Base-by-base conservation (phyloP, 2,797 vertebrate species). In the Oryzias dopingdopingensis region DNA sequence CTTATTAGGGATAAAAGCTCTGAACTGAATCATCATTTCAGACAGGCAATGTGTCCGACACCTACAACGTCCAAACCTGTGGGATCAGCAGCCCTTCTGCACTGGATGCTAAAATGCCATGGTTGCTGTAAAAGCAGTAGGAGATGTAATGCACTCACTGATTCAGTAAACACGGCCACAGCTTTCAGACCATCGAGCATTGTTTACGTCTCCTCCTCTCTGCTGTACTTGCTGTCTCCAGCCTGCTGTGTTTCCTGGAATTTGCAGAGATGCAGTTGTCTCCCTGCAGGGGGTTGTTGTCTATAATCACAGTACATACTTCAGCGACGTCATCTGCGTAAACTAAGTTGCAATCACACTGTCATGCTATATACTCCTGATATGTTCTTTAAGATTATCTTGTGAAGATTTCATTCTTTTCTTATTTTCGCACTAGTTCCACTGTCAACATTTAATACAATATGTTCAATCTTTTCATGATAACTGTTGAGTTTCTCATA, bases 31-130 rank as follows among this genome's bases (percentile, higher is more conserved):
- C 73, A 17, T 76, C 77, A 87, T 89, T 89, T 81, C 73, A 82
- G 70, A 86, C 81, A 71, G 83, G 72, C 77, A 70, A 65, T 66
- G 72, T 76, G 76, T 85, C 79, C 79, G 85, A 88, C 85, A 88
- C 82, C 82, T 85, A 80, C 82, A 79, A 86, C 88, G 84, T 89
- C 83, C 83, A 89, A 88, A 88, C 79, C 76, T 67, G 76, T 82
- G 81, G 84, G 80, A 82, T 86, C 79, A 77, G 73, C 77, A 67
- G 59, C 68, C 57, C 58, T 65, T 74, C 72, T 74, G 60, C 59
- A 52, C 77, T 52, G 79, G 75, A 62, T 60, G 68, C 77, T 82
- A 73, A 86, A 84, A 88, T 78, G 67, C 72, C 44, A 22, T 61
- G 23, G 55, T 68, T 52, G 74, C 80, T 60, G 67, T 48, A 72